Conservation (phyloP, 2,113 vertebrate species). For the Pedionomus torquatus region DNA sequence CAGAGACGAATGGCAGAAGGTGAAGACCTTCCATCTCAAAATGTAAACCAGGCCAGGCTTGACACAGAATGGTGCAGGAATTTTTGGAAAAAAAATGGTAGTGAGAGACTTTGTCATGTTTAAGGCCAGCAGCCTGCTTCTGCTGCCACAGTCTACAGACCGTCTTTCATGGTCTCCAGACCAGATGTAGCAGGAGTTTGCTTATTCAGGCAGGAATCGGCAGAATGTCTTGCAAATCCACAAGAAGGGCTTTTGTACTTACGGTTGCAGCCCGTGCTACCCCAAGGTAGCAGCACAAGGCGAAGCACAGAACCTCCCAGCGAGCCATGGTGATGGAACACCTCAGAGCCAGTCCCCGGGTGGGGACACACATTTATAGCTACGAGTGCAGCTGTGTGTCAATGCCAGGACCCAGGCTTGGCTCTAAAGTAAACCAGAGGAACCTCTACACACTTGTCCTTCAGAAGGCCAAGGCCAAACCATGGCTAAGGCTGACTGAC, state of each 20-base stretch:
- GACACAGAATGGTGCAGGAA: background rate
- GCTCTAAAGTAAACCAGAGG: background rate
- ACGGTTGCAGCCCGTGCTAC: constrained; percentile 69
- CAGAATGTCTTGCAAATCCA: background rate
- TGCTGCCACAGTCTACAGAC: background rate
- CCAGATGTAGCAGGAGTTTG: accelerated
- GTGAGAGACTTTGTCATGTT: background rate
- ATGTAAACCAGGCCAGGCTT: background rate
- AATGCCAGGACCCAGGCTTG: background rate
- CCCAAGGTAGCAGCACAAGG: constrained; percentile 70
- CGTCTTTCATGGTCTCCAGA: background rate
- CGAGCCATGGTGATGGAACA: constrained; percentile 66
- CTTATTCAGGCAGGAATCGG: background rate
- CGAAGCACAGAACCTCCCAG: constrained; percentile 61
- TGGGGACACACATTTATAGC: background rate
- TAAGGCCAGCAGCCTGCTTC: background rate
- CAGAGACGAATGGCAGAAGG: background rate
- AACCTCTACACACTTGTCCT: background rate
- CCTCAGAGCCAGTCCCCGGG: background rate
- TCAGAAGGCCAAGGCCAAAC: background rate
- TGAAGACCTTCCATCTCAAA: background rate
- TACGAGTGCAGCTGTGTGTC: background rate
- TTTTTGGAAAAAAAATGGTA: background rate
- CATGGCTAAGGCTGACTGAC: background rate
- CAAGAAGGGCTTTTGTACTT: background rate